phyloP scores from a whole-genome alignment of 2,797 vertebrate genomes.

The Glossophaga mutica region DNA sequence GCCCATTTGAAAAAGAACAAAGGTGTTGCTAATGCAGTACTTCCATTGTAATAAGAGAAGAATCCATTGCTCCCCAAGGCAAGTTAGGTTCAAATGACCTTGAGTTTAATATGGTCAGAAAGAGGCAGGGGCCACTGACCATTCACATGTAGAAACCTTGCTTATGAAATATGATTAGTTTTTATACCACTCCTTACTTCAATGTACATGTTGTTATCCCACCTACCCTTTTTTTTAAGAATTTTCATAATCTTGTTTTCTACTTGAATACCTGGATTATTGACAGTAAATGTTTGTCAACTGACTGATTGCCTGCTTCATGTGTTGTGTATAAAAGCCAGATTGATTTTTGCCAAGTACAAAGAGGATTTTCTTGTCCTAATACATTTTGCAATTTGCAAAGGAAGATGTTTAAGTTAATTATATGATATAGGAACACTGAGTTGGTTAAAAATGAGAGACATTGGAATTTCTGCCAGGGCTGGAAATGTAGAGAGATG shows the following conservation, averaged over 20 bases:
- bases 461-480: background rate
- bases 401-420: constrained; percentile 62
- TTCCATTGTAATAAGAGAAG: background rate
- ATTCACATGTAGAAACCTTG: background rate
- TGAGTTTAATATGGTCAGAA: background rate
- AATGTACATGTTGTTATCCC: background rate
- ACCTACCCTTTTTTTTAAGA: background rate
- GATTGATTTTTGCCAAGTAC: constrained; percentile 57
- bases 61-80: background rate
- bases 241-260: background rate
- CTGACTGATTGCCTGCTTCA: background rate
- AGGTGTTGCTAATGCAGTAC: background rate
- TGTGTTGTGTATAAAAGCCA: constrained; percentile 46
- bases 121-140: background rate
- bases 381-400: constrained; percentile 63
- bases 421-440: background rate
- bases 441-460: constrained; percentile 57
- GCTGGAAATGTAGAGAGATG: constrained; percentile 44
- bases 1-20: background rate
- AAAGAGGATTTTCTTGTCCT: background rate
- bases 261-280: background rate
- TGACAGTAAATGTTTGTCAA: background rate
- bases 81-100: background rate
- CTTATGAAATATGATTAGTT: background rate
- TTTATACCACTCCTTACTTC: background rate